phyloP scores from a whole-genome alignment of 2,888 invertebrate genomes.

The Pocota personata region DNA sequence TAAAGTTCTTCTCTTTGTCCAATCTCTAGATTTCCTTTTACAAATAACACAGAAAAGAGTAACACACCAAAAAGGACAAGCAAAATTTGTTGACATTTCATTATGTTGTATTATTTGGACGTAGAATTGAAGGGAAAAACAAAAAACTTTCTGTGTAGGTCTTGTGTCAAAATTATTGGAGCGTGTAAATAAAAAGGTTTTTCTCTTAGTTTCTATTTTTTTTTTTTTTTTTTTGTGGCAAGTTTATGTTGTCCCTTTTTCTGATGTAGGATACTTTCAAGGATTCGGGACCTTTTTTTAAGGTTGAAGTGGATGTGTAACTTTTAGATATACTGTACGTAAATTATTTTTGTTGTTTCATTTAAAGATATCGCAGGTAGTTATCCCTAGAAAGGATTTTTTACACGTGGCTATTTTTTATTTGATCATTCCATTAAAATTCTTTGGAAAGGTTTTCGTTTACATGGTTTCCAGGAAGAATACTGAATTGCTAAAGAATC shows the following conservation, averaged over 20 bases:
- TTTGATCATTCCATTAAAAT: neutral
- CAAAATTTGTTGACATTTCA: constrained; percentile 3
- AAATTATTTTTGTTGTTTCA: neutral
- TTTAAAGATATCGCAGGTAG: neutral
- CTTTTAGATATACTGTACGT: neutral
- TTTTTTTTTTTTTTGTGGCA: neutral
- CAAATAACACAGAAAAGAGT: neutral
- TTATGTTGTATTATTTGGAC: constrained; percentile 5
- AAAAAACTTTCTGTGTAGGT: neutral
- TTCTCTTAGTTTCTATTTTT: no score
- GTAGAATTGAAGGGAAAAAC: neutral
- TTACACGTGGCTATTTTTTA: neutral
- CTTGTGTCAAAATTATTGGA: neutral
- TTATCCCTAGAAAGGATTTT: neutral
- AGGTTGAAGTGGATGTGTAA: neutral
- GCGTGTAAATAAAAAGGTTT: constrained; percentile 4
- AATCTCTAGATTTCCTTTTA: neutral
- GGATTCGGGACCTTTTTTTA: neutral
- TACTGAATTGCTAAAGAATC: no score
- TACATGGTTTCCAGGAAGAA: no score
- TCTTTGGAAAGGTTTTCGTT: neutral
- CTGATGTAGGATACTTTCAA: neutral
- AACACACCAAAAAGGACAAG: neutral
- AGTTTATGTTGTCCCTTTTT: neutral
- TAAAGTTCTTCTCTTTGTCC: neutral